Conservation (phyloP, 2,113 vertebrate genomes). For the Dromiciops gliroides region DNA sequence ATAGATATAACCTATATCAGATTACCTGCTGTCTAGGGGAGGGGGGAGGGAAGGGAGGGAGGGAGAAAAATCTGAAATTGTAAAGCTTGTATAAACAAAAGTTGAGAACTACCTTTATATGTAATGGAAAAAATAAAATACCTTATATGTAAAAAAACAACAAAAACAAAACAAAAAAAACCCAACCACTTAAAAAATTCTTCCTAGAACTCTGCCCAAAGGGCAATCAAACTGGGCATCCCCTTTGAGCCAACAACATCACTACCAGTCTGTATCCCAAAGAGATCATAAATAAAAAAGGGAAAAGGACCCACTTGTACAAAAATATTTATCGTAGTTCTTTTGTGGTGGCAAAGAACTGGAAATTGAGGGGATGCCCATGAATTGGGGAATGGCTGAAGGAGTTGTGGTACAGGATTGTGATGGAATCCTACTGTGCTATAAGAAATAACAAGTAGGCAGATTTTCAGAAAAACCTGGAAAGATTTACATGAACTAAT, state of each 20-base stretch:
- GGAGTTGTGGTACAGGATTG: not conserved
- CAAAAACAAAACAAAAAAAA: too few relatives aligned
- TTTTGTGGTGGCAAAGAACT: not conserved
- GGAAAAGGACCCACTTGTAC: not conserved
- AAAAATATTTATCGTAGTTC: not conserved
- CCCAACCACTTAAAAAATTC: too few relatives aligned
- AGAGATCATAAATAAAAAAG: not conserved
- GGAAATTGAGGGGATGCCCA: not conserved
- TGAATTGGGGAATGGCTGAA: not conserved
- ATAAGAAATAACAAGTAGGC: not conserved
- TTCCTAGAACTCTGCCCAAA: not conserved
- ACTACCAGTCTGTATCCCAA: not conserved
- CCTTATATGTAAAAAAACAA: too few relatives aligned
- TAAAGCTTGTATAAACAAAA: too few relatives aligned
- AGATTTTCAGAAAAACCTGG: not conserved
- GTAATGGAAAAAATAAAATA: too few relatives aligned
- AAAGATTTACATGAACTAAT: not conserved
- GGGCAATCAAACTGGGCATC: too few relatives aligned
- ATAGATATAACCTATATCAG: too few relatives aligned
- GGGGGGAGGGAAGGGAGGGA: too few relatives aligned
- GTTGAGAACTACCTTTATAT: too few relatives aligned
- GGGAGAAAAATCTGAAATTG: too few relatives aligned
- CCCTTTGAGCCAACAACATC: not conserved
- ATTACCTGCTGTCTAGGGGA: too few relatives aligned
- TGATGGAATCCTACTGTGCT: not conserved